Evolutionary conservation across 2,888 invertebrate species (phyloP).

Genomic region (Stenodera caucasica): DNA sequence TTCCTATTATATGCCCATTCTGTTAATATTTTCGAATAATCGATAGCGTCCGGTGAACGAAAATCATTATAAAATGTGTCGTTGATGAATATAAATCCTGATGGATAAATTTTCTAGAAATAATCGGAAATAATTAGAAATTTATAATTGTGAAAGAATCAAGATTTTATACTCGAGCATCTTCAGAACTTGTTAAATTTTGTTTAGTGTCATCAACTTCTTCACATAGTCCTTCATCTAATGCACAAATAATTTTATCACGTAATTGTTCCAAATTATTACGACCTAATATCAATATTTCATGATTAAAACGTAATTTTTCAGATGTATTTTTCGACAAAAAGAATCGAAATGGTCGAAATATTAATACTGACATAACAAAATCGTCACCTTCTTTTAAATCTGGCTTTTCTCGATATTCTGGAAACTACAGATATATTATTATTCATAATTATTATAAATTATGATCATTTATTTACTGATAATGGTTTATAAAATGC

Average conservation of each 20-base stretch:
- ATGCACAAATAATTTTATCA: constrained; percentile 73
- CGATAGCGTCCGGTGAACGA: constrained; percentile 60
- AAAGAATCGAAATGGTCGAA: constrained; percentile 35
- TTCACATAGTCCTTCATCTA: constrained; percentile 65
- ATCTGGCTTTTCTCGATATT: constrained; percentile 17
- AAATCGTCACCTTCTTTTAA: constrained; percentile 38
- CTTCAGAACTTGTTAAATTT: constrained; percentile 31
- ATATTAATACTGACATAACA: constrained; percentile 37
- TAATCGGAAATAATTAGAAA: background rate
- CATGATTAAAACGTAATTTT: constrained; percentile 58
- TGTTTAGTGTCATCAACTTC: constrained; percentile 60
- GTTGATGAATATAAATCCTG: constrained; percentile 78
- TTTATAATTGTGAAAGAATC: too few relatives aligned
- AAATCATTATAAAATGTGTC: constrained; percentile 78
- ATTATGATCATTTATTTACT: constrained; percentile 2
- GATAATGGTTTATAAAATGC: background rate
- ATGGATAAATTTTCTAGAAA: constrained; percentile 64
- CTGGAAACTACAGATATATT: constrained; percentile 9
- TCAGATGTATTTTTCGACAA: constrained; percentile 32
- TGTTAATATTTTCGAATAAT: constrained; percentile 67
- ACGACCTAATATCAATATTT: constrained; percentile 66
- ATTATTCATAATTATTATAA: background rate
- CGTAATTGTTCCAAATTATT: constrained; percentile 72
- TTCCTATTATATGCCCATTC: constrained; percentile 62
- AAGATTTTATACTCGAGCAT: constrained; percentile 41